phyloP scores from a whole-genome alignment of 2,888 invertebrate genomes.

The Cactoblastis cactorum region DNA sequence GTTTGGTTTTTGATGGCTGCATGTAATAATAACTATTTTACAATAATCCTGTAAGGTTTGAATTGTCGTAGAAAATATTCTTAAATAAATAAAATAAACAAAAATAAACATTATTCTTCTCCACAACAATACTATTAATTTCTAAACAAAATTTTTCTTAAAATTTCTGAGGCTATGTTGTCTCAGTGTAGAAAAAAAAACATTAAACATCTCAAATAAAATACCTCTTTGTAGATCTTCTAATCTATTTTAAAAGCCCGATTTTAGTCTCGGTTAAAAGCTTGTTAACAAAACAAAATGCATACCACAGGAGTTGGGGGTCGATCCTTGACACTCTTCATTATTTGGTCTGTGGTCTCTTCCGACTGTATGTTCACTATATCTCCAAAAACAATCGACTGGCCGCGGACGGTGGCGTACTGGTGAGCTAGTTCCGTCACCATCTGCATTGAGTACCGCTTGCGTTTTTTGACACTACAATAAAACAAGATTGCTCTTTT shows the following conservation, averaged over 20 bases:
- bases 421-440: conserved; percentile 42
- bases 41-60: no score
- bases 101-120: no score
- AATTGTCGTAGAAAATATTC: no score
- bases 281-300: background rate
- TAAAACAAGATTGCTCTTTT: background rate
- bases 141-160: no score
- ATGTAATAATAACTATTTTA: conserved; percentile 10
- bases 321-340: conserved; percentile 54
- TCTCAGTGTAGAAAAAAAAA: no score
- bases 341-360: conserved; percentile 36
- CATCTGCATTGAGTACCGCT: conserved; percentile 51
- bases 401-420: conserved; percentile 25
- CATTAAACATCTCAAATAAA: no score
- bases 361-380: conserved; percentile 39
- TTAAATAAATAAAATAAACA: no score
- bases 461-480: conserved; percentile 30
- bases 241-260: no score
- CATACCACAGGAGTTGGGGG: conserved; percentile 67
- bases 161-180: no score
- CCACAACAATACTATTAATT: no score
- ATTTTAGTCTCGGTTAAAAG: no score
- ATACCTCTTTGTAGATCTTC: no score
- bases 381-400: conserved; percentile 50
- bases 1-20: conserved; percentile 61